Base-by-base conservation (phyloP, 2,113 vertebrate genomes). In the Ginglymostoma cirratum region DNA sequence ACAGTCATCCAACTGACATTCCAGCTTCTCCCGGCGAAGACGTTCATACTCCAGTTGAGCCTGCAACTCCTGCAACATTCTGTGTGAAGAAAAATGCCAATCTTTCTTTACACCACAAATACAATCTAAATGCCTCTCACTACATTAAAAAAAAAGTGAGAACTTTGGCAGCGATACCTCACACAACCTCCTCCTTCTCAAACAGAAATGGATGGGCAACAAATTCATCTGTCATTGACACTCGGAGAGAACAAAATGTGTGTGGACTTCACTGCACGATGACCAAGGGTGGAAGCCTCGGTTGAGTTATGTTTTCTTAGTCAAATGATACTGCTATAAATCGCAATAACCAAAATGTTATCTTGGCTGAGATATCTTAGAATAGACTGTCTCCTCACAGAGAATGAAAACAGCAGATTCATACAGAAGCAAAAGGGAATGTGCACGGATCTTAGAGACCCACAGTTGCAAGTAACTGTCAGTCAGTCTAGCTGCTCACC, bases 1-100 rank as follows among this genome's bases (percentile, higher is more conserved):
- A 96, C 2, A 97, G 0, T 97, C 97, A 93, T 98, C 98, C 97
- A 98, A 96, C 90, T 98, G 97, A 83, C 97, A 96, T 96, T 98
- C 98, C 97, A 98, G 97, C 96, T 97, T 97, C 97, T 98, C 98
- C 96, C 98, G 96, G 5, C 97, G 97, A 30, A 98, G 55, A 12
- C 97, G 97, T 80, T 98, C 98, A 0, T 97, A 97, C 19, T 97
- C 98, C 90, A 98, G 97, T 96, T 98, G 98, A 0, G 27, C 96
- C 85, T 97, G 97, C 65, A 98, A 97, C 65, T 98, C 98, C 95
- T 96, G 96, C 96, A 98, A 85, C 38, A 96, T 96, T 96, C 98
- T 98, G 96, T 30, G 5, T 14, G 72, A 76, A 95, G 38, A 45
- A 15, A 95, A 95, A 72, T 72, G 23, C 3, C n/a, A 94, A 61